Evolutionary conservation across 64 coral and sea anemone genomes (phyloP).

Genomic region (Cladopsammia gracilis): DNA sequence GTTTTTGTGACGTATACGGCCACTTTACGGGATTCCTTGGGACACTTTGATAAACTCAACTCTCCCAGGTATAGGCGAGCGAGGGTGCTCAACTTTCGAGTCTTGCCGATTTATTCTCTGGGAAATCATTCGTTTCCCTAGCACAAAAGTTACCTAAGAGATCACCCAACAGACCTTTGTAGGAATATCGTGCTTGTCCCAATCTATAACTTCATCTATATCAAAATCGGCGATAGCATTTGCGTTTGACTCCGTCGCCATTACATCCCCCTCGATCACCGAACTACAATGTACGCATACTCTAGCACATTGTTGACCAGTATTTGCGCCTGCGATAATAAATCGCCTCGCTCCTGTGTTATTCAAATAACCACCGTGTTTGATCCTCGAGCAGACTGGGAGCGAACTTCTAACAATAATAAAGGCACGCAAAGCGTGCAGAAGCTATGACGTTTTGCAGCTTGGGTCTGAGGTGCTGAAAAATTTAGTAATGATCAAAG

Average conservation of each 20-base stretch:
- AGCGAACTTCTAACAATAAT: too few relatives aligned
- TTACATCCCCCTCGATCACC: constrained; percentile 70
- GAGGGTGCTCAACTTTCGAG: constrained; percentile 57
- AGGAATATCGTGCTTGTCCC: constrained; percentile 98
- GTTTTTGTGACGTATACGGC: not conserved
- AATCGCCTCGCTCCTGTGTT: constrained; percentile 81
- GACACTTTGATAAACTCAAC: not conserved
- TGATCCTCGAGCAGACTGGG: too few relatives aligned
- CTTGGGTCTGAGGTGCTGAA: too few relatives aligned
- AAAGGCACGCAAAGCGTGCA: too few relatives aligned
- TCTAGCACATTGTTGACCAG: constrained; percentile 1
- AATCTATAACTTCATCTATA: constrained; percentile 99
- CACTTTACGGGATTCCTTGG: constrained; percentile 10
- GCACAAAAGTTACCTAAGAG: constrained; percentile 69
- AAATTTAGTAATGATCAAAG: too few relatives aligned
- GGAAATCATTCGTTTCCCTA: constrained; percentile 72
- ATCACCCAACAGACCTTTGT: constrained; percentile 98
- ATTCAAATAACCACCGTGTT: too few relatives aligned
- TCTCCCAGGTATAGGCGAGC: not conserved
- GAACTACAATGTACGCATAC: constrained; percentile 63
- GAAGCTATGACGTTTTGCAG: too few relatives aligned
- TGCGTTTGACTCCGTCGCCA: constrained; percentile 83
- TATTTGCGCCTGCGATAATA: constrained; percentile 70
- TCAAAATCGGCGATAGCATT: constrained; percentile 98
- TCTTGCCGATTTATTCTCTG: constrained; percentile 75